Evolutionary conservation across 2,888 invertebrate species (phyloP), one percentile per base, ranked within the genome.

Genomic region (Drosophila siamana): DNA sequence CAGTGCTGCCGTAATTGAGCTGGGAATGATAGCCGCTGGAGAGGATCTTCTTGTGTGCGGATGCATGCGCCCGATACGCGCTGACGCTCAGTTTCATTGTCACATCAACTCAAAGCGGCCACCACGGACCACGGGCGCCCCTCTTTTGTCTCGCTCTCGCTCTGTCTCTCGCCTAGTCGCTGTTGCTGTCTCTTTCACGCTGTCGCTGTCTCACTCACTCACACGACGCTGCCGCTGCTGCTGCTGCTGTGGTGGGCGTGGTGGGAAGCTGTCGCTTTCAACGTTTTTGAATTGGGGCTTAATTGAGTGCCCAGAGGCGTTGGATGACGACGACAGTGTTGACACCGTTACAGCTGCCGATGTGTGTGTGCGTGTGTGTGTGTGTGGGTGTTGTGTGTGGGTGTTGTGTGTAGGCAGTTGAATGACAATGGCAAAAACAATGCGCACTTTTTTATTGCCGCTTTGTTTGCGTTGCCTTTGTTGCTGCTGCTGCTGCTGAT

Each of bases 1-100:
- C 94, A 51, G 95, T 95, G 86, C 95, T 95, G 67, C 95, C 96
- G 94, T 96, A 96, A 92, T 95, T 95, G 88, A 94, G 93, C 92
- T 95, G 94, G 92, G 95, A 95, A 89, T 95, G 95, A 93, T 95
- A 95, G 90, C 95, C 96, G 90, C 95, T 95, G 85, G 95, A 95
- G 91, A 97, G 94, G 90, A 97, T 96, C 93, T 97, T 97, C 93
- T 96, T 96, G 92, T 97, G 96, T 92, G 97, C 97, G 80, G 96
- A 96, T 92, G 97, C 96, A 93, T 97, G 97, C 91, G 97, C 97
- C 92, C 97, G 94, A 92, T 96, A 97, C 90, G 97, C 97, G 90
- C 96, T 96, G 90, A 97, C 97, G 92, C 96, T 96, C 91, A 97
- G 93, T 94, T 97, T 97, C 97, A 97, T 97, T 90, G 80, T 86